Evolutionary conservation across 2,888 invertebrate species (phyloP).

Genomic region (Pandemis heparana): DNA sequence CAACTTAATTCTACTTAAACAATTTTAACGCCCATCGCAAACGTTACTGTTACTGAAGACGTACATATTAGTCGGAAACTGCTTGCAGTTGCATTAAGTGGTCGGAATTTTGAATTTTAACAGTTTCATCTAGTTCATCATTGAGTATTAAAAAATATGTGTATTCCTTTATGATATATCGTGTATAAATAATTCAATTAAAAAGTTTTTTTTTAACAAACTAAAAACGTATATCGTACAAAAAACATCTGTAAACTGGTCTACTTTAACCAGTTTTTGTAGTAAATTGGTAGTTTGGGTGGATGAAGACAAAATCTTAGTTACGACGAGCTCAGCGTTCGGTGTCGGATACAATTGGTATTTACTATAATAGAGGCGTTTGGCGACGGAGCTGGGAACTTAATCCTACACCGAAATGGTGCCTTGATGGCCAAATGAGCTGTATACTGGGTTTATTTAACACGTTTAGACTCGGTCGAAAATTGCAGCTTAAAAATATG

Average conservation of each 20-base stretch:
- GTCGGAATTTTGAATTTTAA: too few species aligned
- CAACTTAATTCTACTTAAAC: not conserved
- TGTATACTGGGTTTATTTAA: not conserved
- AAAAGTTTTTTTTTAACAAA: too few species aligned
- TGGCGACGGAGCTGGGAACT: slow-evolving; percentile 49
- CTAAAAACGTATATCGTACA: too few species aligned
- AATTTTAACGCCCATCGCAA: too few species aligned
- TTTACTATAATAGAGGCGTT: slow-evolving; percentile 61
- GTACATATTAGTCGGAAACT: not conserved
- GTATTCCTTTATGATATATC: too few species aligned
- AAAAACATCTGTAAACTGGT: not conserved
- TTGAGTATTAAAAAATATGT: too few species aligned
- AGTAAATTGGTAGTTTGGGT: slow-evolving; percentile 4
- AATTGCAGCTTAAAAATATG: too few species aligned
- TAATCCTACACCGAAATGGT: slow-evolving; percentile 54
- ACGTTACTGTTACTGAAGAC: too few species aligned
- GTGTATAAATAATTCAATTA: too few species aligned
- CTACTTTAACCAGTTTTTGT: slow-evolving; percentile 4
- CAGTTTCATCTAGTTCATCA: too few species aligned
- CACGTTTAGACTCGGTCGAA: not conserved
- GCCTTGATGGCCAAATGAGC: not conserved
- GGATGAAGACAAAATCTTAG: slow-evolving; percentile 27
- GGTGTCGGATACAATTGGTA: slow-evolving; percentile 60
- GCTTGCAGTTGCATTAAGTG: not conserved
- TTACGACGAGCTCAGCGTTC: slow-evolving; percentile 47